Evolutionary conservation across 2,888 invertebrate species (phyloP).

Genomic region (Temnothorax ravouxi): DNA sequence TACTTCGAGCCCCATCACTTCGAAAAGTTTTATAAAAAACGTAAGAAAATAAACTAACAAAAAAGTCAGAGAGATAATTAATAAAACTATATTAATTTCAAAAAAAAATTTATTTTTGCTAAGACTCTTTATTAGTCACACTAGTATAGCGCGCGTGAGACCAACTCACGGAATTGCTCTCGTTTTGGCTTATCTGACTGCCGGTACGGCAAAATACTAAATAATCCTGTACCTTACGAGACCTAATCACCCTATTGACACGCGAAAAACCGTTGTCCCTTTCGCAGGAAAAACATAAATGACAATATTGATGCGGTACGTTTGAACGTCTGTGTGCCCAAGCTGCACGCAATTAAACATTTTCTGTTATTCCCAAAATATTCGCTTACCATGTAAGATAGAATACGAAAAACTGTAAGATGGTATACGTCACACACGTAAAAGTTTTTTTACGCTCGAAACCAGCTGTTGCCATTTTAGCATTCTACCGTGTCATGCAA

Average conservation of each 20-base stretch:
- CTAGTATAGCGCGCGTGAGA: too few relatives aligned
- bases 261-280: neutral
- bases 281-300: neutral
- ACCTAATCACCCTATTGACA: neutral
- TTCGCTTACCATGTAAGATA: neutral
- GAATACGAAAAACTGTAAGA: neutral
- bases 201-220: neutral
- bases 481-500: constrained; percentile 40
- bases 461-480: constrained; percentile 19
- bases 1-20: neutral
- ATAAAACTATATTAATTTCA: neutral
- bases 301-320: neutral
- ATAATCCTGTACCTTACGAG: neutral
- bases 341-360: neutral
- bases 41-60: neutral
- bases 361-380: neutral
- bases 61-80: neutral
- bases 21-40: neutral
- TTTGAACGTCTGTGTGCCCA: neutral
- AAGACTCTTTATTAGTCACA: neutral
- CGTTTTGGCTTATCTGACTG: neutral
- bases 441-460: constrained; percentile 29
- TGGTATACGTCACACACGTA: constrained; percentile 2
- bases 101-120: neutral
- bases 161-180: neutral